Percentiles rank a stretch among this genome's conserved stretches.
These are phyloP conservation scores for Prochilodus magdalenae DNA, from an alignment of 2,113 vertebrate species.

Conservation along the genomic window DNA sequence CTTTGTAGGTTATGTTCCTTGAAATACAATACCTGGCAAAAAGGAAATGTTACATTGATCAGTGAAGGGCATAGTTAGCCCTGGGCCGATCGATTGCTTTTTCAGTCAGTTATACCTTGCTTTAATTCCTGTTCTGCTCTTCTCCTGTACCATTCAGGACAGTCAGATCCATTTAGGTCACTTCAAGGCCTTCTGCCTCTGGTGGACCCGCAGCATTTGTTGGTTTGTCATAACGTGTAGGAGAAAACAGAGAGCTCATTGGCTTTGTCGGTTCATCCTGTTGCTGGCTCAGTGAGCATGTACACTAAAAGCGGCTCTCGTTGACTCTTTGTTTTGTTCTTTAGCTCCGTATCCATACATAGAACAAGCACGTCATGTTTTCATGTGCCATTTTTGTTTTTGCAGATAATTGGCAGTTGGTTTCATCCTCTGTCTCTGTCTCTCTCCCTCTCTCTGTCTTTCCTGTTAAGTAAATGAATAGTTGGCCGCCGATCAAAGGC, in stretches of 20 bases:
- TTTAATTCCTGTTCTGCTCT: not conserved
- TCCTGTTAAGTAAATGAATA: slow-evolving; percentile 92
- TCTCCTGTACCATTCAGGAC: not conserved
- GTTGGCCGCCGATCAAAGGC: slow-evolving; percentile 90
- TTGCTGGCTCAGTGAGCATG: not conserved
- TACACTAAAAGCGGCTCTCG: not conserved
- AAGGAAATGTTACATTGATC: not conserved
- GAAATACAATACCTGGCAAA: not conserved
- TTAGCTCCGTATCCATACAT: slow-evolving; percentile 26
- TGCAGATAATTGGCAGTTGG: slow-evolving; percentile 84
- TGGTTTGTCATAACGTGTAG: not conserved
- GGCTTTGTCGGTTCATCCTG: not conserved
- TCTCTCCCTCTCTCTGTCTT: slow-evolving; percentile 74
- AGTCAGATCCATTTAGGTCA: not conserved
- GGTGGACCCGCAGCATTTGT: not conserved
- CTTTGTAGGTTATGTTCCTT: not conserved
- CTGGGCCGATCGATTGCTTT: not conserved
- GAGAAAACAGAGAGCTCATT: not conserved
- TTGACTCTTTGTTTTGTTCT: not conserved
- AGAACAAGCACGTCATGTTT: slow-evolving; percentile 72
- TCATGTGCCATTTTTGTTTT: slow-evolving; percentile 60
- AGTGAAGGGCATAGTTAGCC: not conserved
- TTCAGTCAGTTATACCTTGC: not conserved
- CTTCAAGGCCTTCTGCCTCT: not conserved
- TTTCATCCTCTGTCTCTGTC: slow-evolving; percentile 69